These are phyloP conservation scores for Halisarca cf. caerulea DNA, from an alignment of 37 sponge, comb jelly and placozoan genomes.

Conservation along the genomic window DNA sequence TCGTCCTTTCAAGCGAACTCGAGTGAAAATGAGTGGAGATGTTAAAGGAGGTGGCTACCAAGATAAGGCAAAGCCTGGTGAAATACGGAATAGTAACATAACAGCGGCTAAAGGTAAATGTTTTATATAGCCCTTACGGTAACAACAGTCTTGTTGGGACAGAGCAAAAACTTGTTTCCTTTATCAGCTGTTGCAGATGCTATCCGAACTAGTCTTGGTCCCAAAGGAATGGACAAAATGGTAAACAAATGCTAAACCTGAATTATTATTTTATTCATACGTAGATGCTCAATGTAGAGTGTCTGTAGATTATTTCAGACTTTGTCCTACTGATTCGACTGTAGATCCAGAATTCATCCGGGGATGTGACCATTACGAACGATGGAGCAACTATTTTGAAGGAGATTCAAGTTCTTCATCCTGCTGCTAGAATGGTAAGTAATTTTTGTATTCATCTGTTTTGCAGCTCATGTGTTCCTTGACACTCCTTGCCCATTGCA, in stretches of 20 bases:
- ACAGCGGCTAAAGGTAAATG: conserved; percentile 90
- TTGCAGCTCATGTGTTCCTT: not conserved
- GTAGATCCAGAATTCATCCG: conserved; percentile 83
- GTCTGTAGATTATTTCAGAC: not conserved
- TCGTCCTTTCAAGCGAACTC: too few species aligned
- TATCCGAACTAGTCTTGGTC: conserved; percentile 97
- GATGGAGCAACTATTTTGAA: conserved; percentile 99
- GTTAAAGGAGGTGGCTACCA: conserved; percentile 53
- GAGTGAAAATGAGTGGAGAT: conserved; percentile 13
- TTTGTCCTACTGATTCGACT: not conserved
- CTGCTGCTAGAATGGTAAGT: conserved; percentile 94
- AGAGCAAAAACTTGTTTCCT: too few species aligned
- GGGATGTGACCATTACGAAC: conserved; percentile 99
- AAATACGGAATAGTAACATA: conserved; percentile 90
- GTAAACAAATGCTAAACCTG: too few species aligned
- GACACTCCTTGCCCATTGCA: too few species aligned
- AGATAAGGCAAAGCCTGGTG: conserved; percentile 91
- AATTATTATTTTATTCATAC: not conserved
- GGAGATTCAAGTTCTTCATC: conserved; percentile 98
- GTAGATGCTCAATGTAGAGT: not conserved
- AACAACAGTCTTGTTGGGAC: too few species aligned
- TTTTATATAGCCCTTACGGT: too few species aligned
- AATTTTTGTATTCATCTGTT: not conserved
- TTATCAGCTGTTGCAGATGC: conserved; percentile 96
- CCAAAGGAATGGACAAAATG: conserved; percentile 99